Percentiles rank a stretch among this genome's conserved stretches.
These are phyloP conservation scores for Hyla sarda DNA, from an alignment of 2,113 vertebrate species.

Conservation along the genomic window DNA sequence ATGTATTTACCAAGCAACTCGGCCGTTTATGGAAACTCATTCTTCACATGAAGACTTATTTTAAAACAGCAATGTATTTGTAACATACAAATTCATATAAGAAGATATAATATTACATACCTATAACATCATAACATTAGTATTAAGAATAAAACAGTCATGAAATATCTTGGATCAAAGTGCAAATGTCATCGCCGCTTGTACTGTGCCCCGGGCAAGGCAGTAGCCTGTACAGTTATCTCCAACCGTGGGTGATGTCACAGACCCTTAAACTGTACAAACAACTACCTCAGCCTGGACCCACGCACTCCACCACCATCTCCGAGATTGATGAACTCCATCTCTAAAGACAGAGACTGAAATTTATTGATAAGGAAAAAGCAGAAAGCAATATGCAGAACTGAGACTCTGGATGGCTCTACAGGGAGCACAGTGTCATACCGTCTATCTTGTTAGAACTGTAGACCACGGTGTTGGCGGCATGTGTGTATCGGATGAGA, in stretches of 20 bases:
- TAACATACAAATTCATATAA: background rate
- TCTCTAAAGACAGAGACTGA: background rate
- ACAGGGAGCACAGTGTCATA: slow-evolving; percentile 71
- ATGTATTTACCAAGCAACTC: no score
- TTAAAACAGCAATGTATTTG: no score
- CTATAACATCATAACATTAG: background rate
- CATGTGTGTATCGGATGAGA: slow-evolving; percentile 97
- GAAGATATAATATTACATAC: background rate
- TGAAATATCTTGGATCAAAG: no score
- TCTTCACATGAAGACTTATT: no score
- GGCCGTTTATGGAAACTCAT: no score
- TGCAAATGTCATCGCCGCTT: slow-evolving; percentile 63
- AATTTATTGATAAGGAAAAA: background rate
- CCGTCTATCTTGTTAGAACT: slow-evolving; percentile 99
- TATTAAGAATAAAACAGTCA: background rate
- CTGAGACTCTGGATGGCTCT: background rate
- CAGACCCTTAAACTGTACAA: slow-evolving; percentile 99
- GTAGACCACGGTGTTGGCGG: slow-evolving; percentile 98
- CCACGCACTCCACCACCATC: slow-evolving; percentile 71
- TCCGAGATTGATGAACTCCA: background rate
- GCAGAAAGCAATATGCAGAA: background rate
- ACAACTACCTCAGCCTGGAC: slow-evolving; percentile 99
- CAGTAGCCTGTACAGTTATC: slow-evolving; percentile 99
- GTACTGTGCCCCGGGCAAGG: slow-evolving; percentile 94
- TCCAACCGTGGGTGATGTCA: slow-evolving; percentile 99